Conservation (phyloP, 2,113 vertebrate genomes). For the Paramormyrops kingsleyae region DNA sequence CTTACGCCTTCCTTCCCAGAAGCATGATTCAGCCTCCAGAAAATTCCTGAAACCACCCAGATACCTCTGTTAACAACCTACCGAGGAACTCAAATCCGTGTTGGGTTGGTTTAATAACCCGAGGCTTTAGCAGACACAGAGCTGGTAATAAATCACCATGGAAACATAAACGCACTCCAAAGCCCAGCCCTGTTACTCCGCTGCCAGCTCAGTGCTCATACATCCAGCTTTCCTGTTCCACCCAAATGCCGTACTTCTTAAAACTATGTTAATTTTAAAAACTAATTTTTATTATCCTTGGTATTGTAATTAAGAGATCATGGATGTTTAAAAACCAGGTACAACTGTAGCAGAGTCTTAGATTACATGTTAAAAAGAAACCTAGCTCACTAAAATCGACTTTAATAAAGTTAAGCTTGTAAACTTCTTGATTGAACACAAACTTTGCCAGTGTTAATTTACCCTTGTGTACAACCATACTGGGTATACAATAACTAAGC, state of each 20-base stretch:
- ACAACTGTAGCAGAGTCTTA: not conserved
- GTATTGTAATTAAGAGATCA: not conserved
- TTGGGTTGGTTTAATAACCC: not conserved
- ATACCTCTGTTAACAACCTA: not conserved
- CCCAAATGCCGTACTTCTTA: not conserved
- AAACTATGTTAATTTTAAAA: not conserved
- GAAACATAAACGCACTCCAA: not conserved
- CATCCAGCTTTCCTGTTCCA: not conserved
- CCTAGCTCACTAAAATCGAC: not conserved
- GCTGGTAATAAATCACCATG: not conserved
- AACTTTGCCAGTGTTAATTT: not conserved
- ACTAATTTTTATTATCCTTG: not conserved
- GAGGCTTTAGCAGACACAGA: not conserved
- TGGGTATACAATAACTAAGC: not conserved
- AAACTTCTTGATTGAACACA: not conserved
- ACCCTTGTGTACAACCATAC: not conserved
- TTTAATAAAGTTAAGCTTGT: not conserved
- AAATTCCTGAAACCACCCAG: conserved; percentile 1
- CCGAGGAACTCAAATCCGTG: not conserved
- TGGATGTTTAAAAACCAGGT: not conserved
- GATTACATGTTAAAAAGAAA: not conserved
- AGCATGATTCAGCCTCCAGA: not conserved
- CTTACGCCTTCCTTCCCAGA: not conserved
- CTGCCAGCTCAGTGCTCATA: not conserved
- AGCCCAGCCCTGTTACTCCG: not conserved